Evolutionary conservation across 2,797 vertebrate species (phyloP).

Genomic region (Lepus townsendii): DNA sequence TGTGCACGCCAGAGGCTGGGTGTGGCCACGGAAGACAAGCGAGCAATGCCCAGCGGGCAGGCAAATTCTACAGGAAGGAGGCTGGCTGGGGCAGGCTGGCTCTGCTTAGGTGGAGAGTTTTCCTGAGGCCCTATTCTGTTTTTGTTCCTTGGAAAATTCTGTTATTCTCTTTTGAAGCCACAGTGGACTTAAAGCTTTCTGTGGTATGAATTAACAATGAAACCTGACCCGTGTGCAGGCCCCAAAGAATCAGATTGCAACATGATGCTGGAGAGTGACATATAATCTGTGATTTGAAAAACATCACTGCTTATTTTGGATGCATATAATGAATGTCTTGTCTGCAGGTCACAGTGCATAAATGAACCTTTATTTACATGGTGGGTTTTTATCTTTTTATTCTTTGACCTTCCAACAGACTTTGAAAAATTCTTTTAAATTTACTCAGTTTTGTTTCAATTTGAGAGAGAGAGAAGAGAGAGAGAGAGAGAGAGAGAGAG

Average conservation of each 20-base stretch:
- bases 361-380: background rate
- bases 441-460: too few species aligned
- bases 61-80: slow-evolving; percentile 5
- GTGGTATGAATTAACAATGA: slow-evolving; percentile 11
- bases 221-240: background rate
- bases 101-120: background rate
- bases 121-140: background rate
- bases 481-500: too few species aligned
- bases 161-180: slow-evolving; percentile 24
- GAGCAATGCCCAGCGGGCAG: background rate
- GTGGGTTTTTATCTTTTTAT: background rate
- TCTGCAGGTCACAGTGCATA: background rate
- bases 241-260: background rate
- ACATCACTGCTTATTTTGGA: background rate
- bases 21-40: background rate
- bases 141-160: slow-evolving; percentile 51
- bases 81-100: background rate
- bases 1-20: background rate
- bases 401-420: background rate
- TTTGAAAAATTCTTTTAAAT: too few species aligned
- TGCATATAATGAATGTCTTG: background rate
- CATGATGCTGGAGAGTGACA: background rate
- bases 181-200: slow-evolving; percentile 36
- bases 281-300: slow-evolving; percentile 35
- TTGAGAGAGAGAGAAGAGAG: too few species aligned